phyloP scores from a whole-genome alignment of 2,888 invertebrate species.

The Conchocele bisecta region DNA sequence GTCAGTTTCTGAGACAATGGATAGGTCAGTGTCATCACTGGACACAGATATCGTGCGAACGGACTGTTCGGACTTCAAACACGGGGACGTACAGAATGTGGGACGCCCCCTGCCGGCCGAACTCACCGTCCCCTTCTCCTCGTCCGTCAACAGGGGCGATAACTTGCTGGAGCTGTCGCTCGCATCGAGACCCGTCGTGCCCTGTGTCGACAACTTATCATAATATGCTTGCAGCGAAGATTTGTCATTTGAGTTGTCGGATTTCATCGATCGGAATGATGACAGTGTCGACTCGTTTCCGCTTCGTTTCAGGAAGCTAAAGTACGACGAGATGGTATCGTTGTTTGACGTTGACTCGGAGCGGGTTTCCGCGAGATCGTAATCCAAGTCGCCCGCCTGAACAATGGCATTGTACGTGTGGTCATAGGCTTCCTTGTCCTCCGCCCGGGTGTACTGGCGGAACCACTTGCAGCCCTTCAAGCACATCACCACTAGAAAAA shows the following conservation, averaged over 20 bases:
- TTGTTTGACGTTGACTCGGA: conserved; percentile 45
- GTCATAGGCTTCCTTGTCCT: conserved; percentile 48
- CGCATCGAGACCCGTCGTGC: background rate
- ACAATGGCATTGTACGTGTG: conserved; percentile 52
- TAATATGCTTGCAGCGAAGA: too few relatives aligned
- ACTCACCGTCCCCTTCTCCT: background rate
- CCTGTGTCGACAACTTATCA: too few relatives aligned
- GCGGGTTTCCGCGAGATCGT: conserved; percentile 34
- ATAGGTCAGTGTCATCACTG: conserved; percentile 34
- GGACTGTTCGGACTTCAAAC: background rate
- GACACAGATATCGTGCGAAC: conserved; percentile 21
- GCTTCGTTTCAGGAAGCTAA: conserved; percentile 45
- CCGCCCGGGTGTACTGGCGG: conserved; percentile 46
- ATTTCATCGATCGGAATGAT: conserved; percentile 15
- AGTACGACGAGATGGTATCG: conserved; percentile 54
- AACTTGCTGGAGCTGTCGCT: background rate
- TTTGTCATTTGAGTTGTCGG: background rate
- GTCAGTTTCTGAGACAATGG: background rate
- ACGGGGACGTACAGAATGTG: too few relatives aligned
- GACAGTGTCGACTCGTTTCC: conserved; percentile 27
- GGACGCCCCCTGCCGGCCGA: too few relatives aligned
- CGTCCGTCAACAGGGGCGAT: background rate
- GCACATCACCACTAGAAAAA: conserved; percentile 52
- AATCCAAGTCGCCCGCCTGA: conserved; percentile 46
- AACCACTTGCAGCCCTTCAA: conserved; percentile 61